Evolutionary conservation across 2,797 vertebrate species (phyloP).

Genomic region (Notoglanidium macrostoma): DNA sequence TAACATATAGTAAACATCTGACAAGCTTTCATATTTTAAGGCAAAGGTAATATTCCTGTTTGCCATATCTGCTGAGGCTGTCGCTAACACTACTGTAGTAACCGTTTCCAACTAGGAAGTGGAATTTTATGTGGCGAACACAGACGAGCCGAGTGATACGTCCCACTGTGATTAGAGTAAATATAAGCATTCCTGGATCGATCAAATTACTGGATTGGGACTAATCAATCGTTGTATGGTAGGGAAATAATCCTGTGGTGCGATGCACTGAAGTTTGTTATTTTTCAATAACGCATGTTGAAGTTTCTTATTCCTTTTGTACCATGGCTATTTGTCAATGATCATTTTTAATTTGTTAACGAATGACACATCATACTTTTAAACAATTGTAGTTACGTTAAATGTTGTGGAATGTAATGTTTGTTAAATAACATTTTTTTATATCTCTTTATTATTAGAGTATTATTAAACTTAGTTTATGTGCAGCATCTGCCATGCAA

Average conservation of each 20-base stretch:
- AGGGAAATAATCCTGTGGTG: background rate
- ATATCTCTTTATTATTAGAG: background rate
- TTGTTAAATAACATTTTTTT: background rate
- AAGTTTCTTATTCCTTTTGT: background rate
- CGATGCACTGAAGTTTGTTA: background rate
- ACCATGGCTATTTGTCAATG: background rate
- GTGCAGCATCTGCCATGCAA: background rate
- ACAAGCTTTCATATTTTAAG: background rate
- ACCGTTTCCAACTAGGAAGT: background rate
- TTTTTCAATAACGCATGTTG: background rate
- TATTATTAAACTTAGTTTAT: background rate
- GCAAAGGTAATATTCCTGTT: background rate
- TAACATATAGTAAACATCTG: too few species aligned
- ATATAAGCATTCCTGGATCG: background rate
- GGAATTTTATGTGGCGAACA: background rate
- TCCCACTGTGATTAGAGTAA: background rate
- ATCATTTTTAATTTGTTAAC: background rate
- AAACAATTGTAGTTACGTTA: background rate
- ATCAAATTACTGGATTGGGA: background rate
- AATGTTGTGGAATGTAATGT: background rate
- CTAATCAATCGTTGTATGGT: too few species aligned
- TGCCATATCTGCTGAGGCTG: background rate
- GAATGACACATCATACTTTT: background rate
- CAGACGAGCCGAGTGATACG: background rate
- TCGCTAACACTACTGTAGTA: background rate